Evolutionary conservation across 2,888 invertebrate genomes (phyloP), one percentile per base, ranked within the genome.

Genomic region (Slavum lentiscoides): DNA sequence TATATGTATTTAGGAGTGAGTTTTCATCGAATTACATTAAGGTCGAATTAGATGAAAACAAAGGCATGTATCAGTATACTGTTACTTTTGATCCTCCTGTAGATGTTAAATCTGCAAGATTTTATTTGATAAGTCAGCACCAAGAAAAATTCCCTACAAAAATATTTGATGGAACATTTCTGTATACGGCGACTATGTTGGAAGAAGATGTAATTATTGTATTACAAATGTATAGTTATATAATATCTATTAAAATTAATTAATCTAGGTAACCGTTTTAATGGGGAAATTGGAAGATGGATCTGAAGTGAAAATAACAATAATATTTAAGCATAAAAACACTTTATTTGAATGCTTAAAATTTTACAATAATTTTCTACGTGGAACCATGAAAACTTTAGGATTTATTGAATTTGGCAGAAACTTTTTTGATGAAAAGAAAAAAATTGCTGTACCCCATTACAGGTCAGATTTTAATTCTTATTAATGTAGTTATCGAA

Each of bases 281-380:
- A 21, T 58, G 2, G 53, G 55, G 55, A 64, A 39, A 64, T 55
- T 80, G 64, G 82, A 83, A 23, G 87, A 87, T 83, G 84, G 84
- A 0, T 83, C 85, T 0, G 73, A 17, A 15, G 84, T 89, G 0
- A 84, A 74, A 0, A 75, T 89, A 0, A 85, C 83, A 0, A 76
- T 89, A 0, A 86, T 85, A 59, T 88, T 86, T 81, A 86, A 88
- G 61, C 86, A 85, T 43, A 82, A 87, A 75, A 86, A 86, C 81
- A 83, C 67, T 2, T 84, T 87, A 75, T 83, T 85, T 62, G 75
- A 61, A 23, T 49, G 82, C 61, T 83, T 92, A 1, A 91, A 92
- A 83, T 88, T 95, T n/a, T 95, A 94, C 85, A 95, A 95, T 85
- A 89, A 93, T 30, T 87, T 95, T 13, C 92, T 96, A 85, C 91